Evolutionary conservation across 1,140 invertebrate genomes (phyloP).

Genomic region (Limonius californicus): DNA sequence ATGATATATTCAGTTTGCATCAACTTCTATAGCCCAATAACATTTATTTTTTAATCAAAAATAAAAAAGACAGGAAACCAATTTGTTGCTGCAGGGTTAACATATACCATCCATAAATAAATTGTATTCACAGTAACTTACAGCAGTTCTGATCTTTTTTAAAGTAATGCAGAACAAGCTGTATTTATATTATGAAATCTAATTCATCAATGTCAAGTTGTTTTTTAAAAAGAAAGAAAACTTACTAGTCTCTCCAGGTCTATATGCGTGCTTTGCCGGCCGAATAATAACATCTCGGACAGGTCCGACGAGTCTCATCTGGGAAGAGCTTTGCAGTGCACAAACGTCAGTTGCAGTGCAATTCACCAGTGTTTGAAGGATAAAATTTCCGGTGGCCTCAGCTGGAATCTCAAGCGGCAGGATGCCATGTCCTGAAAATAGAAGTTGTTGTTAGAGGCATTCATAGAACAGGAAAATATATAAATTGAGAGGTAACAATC

Average conservation of each 20-base stretch:
- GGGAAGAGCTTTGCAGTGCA: slow-evolving; percentile 53
- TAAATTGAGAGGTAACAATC: too few relatives aligned
- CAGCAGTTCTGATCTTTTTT: too few relatives aligned
- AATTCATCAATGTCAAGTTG: too few relatives aligned
- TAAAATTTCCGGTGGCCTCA: slow-evolving; percentile 52
- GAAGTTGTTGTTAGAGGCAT: slow-evolving; percentile 1
- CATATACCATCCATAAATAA: too few relatives aligned
- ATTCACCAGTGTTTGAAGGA: slow-evolving; percentile 56
- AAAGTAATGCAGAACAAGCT: too few relatives aligned
- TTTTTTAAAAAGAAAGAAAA: slow-evolving; percentile 20
- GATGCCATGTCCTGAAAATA: slow-evolving; percentile 58
- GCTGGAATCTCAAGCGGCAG: slow-evolving; percentile 56
- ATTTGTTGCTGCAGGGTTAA: too few relatives aligned
- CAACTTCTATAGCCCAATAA: too few relatives aligned
- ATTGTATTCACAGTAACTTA: too few relatives aligned
- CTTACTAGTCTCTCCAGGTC: slow-evolving; percentile 59
- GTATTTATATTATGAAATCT: too few relatives aligned
- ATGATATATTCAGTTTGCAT: too few relatives aligned
- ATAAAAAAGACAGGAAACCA: too few relatives aligned
- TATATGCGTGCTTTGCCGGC: slow-evolving; percentile 56
- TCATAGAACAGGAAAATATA: neutral
- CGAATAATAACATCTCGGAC: slow-evolving; percentile 60
- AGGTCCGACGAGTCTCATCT: slow-evolving; percentile 55
- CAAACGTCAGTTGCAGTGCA: slow-evolving; percentile 49
- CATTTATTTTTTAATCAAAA: too few relatives aligned